A percentile compares a stretch with the other conserved stretches of the same genome.
Conservation (phyloP, 2,888 invertebrate genomes). For the Parnassius smintheus region DNA sequence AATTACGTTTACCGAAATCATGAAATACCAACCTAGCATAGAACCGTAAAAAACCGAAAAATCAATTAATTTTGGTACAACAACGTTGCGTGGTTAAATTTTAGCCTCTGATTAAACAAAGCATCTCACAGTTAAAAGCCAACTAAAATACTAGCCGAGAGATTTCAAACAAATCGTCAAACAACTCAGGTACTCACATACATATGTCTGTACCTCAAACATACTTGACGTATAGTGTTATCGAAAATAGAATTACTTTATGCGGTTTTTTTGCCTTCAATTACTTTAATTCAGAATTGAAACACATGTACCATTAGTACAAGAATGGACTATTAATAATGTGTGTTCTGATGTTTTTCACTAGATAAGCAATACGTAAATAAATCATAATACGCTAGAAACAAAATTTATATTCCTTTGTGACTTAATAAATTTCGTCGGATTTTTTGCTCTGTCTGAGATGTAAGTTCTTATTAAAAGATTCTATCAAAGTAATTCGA, state of each 20-base stretch:
- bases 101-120: conserved; percentile 8
- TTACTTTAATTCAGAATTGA: conserved; percentile 37
- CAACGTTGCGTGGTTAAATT: conserved; percentile 3
- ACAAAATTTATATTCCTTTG: conserved; percentile 8
- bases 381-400: not conserved
- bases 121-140: conserved; percentile 11
- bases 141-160: conserved; percentile 12
- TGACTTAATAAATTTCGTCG: conserved; percentile 8
- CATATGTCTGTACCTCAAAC: not conserved
- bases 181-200: not conserved
- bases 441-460: conserved; percentile 23
- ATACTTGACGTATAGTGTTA: conserved; percentile 10
- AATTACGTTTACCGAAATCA: too few relatives aligned
- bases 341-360: not conserved
- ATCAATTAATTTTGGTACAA: too few relatives aligned
- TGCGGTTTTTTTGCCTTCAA: conserved; percentile 35
- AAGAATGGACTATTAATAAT: conserved; percentile 29
- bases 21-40: too few relatives aligned
- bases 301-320: conserved; percentile 33
- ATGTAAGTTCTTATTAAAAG: conserved; percentile 25
- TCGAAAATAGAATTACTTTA: conserved; percentile 26
- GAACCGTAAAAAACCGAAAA: too few relatives aligned
- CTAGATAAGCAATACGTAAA: not conserved
- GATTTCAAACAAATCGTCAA: conserved; percentile 9
- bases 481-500: conserved; percentile 29